Evolutionary conservation across 2,888 invertebrate genomes (phyloP), one percentile per base, ranked within the genome.

Genomic region (Eupithecia exiguata): DNA sequence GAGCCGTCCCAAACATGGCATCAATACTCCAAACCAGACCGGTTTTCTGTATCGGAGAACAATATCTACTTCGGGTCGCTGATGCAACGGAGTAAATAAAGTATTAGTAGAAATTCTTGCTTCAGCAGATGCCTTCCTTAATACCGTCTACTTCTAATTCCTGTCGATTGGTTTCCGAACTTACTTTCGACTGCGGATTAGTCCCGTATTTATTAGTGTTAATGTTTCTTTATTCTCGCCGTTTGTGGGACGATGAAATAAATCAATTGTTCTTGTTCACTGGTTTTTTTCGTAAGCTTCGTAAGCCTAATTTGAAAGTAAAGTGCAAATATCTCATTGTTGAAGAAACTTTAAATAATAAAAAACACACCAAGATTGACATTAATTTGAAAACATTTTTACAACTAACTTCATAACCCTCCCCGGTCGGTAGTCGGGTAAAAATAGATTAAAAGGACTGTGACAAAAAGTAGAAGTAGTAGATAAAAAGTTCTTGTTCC

Each of bases 151-250:
- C 58, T 58, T 58, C 25, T 58, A 25, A 58, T 78, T 77, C 77
- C 77, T 74, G 75, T 71, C 75, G 77, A 79, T 77, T 77, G 77
- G 75, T 79, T 78, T 74, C 63, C 73, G 43, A 74, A 79, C 66
- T 79, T 75, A 74, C 73, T 78, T 75, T 77, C 72, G 76, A 75
- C 77, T 69, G 74, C 46, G 77, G 75, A 72, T 79, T 76, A 76
- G 74, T 74, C 74, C 25, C 35, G 70, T 77, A 74, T 76, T 79
- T 79, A 77, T 72, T 71, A 46, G 63, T 35, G 67, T 69, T 76
- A 77, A 76, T 72, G 72, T n/a, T 72, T 25, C 62, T 75, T 75
- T 71, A 72, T 70, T 74, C 69, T 25, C 14, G 58, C 58, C 14
- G 25, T 58, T 58, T 58, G 58, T 58, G 7, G 12, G 10, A 7